Evolutionary conservation across 2,797 vertebrate genomes (phyloP).

Genomic region (Tenualosa ilisha): DNA sequence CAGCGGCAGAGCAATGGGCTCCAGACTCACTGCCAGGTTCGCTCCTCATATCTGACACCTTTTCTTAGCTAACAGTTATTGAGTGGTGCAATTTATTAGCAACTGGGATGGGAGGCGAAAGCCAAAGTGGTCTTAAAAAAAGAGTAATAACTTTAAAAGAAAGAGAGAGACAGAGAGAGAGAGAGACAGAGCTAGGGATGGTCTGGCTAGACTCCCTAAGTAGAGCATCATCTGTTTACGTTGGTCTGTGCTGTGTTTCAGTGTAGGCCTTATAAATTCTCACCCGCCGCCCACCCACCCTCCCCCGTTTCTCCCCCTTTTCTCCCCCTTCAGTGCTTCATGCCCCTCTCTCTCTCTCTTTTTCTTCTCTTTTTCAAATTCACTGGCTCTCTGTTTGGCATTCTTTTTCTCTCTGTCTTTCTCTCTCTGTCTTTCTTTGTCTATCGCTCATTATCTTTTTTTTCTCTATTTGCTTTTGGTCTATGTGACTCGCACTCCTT

Average conservation of each 20-base stretch:
- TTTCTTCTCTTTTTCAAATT: not conserved
- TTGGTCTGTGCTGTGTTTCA: not conserved
- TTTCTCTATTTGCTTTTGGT: conserved; percentile 43
- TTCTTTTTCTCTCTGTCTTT: not conserved
- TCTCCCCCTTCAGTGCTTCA: not conserved
- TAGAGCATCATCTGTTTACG: not conserved
- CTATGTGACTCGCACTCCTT: not conserved
- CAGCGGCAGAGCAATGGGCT: conserved; percentile 70
- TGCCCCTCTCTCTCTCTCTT: not conserved
- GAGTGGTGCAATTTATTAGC: conserved; percentile 70
- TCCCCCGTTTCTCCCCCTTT: not conserved
- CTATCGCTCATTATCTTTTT: conserved; percentile 50
- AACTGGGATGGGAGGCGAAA: conserved; percentile 48
- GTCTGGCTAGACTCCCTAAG: not conserved
- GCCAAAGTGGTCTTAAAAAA: conserved; percentile 60
- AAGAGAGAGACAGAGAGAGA: conserved; percentile 33
- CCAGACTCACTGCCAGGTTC: conserved; percentile 68
- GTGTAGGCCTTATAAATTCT: not conserved
- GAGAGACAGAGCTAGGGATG: not conserved
- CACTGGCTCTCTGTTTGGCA: not conserved
- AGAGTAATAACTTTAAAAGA: conserved; percentile 59
- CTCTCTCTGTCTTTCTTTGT: not conserved
- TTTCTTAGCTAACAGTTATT: conserved; percentile 59
- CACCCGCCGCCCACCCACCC: not conserved
- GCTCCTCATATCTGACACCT: conserved; percentile 71